Percentiles rank a stretch among this genome's conserved stretches.
Conservation (phyloP, 2,113 vertebrate species). For the Myrmophylax atrothorax region DNA sequence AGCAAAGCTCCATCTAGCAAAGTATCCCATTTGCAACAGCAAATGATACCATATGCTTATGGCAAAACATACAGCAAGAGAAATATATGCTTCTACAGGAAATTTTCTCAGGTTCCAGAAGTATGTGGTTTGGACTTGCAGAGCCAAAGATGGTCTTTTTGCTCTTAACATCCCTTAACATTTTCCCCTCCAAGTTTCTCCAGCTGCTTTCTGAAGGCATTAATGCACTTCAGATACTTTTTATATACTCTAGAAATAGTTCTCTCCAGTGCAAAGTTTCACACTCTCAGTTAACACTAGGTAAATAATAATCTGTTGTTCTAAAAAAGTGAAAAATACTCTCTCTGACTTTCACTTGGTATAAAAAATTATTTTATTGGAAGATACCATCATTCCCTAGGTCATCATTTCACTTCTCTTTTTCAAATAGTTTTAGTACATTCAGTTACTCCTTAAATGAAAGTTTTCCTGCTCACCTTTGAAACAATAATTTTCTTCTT, state of each 20-base stretch:
- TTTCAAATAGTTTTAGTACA: neutral
- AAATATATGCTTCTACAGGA: neutral
- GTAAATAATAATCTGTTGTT: neutral
- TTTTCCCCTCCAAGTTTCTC: neutral
- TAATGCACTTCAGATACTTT: neutral
- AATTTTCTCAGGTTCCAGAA: neutral
- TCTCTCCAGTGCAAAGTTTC: neutral
- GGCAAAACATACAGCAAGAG: neutral
- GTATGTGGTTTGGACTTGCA: neutral
- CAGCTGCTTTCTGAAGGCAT: neutral
- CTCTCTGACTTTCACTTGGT: neutral
- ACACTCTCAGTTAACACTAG: neutral
- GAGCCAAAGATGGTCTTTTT: neutral
- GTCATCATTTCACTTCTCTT: neutral
- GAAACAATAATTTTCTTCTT: neutral
- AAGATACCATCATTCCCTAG: neutral
- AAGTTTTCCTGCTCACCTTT: neutral
- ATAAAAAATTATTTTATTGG: neutral
- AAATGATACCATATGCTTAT: neutral
- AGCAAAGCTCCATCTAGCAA: neutral
- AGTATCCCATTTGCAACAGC: neutral
- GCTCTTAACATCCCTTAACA: neutral
- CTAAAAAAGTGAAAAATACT: neutral
- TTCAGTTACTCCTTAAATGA: neutral
- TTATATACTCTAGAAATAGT: neutral